A percentile compares a stretch with the other conserved stretches of the same genome.
Evolutionary conservation across 2,888 invertebrate species (phyloP).

Genomic region (Meloe dianella): DNA sequence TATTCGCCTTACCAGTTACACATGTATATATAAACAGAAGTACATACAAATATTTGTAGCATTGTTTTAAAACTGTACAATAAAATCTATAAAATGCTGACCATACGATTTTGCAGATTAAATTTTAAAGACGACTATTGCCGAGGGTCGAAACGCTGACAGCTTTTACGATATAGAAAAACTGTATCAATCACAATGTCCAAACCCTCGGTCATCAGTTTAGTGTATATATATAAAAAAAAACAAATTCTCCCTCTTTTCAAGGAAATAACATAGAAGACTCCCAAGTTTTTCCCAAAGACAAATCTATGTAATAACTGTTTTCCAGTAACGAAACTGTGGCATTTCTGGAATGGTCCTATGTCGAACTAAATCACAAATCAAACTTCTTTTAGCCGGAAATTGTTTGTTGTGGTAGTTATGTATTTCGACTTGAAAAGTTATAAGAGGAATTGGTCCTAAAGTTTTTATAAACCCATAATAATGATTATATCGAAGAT

Average conservation of each 20-base stretch:
- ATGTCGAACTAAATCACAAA: constrained; percentile 41
- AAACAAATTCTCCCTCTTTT: constrained; percentile 27
- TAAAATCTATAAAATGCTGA: not conserved
- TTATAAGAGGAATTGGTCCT: not conserved
- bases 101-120: not conserved
- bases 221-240: constrained; percentile 45
- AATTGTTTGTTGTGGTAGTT: constrained; percentile 10
- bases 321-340: constrained; percentile 48
- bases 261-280: constrained; percentile 17
- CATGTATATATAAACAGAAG: not conserved
- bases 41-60: not conserved
- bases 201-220: constrained; percentile 44
- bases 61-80: not conserved
- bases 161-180: constrained; percentile 51
- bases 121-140: not conserved
- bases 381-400: constrained; percentile 37
- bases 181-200: constrained; percentile 53
- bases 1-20: not conserved
- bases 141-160: constrained; percentile 13
- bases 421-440: not conserved
- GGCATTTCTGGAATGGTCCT: constrained; percentile 39
- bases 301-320: constrained; percentile 54
- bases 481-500: not conserved
- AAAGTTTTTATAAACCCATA: not conserved
- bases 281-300: constrained; percentile 41